Conservation (phyloP, 2,888 invertebrate genomes). For the Isotomurus palustris region DNA sequence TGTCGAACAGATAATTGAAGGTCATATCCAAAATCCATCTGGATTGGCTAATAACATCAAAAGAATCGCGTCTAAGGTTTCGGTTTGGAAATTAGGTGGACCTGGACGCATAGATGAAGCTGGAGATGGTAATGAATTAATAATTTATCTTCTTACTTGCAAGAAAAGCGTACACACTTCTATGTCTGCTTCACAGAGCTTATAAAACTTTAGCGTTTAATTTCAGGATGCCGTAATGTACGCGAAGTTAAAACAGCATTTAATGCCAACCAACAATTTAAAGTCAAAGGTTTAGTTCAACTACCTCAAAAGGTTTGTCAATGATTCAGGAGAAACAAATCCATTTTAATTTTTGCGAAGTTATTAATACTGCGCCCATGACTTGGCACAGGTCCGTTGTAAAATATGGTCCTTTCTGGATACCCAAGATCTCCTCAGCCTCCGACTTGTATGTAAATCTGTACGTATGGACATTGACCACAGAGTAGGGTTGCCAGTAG, state of each 20-base stretch:
- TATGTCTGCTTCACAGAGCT: neutral
- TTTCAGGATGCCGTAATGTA: too few relatives aligned
- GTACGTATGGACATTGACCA: neutral
- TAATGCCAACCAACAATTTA: too few relatives aligned
- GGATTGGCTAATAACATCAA: conserved; percentile 14
- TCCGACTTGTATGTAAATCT: conserved; percentile 14
- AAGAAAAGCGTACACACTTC: too few relatives aligned
- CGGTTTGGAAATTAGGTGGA: neutral
- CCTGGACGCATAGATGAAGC: neutral
- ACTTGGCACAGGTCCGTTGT: conserved; percentile 13
- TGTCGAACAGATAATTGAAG: conserved; percentile 24
- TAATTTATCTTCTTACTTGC: too few relatives aligned
- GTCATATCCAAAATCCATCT: conserved; percentile 19
- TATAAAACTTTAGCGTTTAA: too few relatives aligned
- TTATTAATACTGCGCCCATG: neutral
- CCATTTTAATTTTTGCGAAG: neutral
- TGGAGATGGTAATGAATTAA: neutral
- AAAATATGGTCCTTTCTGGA: conserved; percentile 16
- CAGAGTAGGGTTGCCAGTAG: neutral
- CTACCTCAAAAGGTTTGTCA: neutral
- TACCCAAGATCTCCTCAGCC: conserved; percentile 17
- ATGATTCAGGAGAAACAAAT: too few relatives aligned
- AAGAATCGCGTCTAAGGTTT: conserved; percentile 13
- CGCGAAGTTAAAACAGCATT: too few relatives aligned
- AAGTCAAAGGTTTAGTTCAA: neutral